Evolutionary conservation across 2,797 vertebrate genomes (phyloP).

Genomic region (Podarcis lilfordi): DNA sequence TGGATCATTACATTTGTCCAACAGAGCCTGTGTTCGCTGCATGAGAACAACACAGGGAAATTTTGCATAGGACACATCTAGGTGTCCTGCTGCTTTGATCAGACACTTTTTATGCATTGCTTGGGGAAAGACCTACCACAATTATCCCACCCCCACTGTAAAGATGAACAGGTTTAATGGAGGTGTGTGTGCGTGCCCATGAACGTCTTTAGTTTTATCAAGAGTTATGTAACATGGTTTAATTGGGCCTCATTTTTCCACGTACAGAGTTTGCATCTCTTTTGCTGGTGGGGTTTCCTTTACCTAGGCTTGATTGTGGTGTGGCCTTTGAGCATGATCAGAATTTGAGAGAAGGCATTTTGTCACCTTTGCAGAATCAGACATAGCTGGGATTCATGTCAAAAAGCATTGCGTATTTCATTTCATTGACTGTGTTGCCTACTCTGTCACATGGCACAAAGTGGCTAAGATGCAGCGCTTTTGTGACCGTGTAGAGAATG

Average conservation of each 20-base stretch:
- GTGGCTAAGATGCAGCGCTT: no score
- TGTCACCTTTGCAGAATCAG: no score
- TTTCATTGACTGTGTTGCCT: no score
- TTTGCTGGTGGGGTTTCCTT: not conserved
- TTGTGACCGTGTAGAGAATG: no score
- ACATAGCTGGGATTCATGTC: no score
- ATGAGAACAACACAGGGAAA: not conserved
- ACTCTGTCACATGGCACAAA: no score
- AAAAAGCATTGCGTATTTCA: no score
- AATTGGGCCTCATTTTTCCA: not conserved
- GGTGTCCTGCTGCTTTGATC: not conserved
- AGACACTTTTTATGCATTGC: not conserved
- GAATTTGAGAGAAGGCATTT: no score
- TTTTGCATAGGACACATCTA: not conserved
- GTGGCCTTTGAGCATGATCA: no score
- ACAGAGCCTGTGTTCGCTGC: not conserved
- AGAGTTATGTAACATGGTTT: not conserved
- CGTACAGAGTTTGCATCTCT: not conserved
- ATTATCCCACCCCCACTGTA: not conserved
- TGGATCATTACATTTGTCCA: constrained; percentile 28
- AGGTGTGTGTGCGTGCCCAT: no score
- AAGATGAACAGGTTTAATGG: not conserved
- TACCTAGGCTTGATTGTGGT: no score
- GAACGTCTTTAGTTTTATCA: no score
- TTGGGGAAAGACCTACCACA: not conserved